phyloP scores from a whole-genome alignment of 2,113 vertebrate genomes.

The Cyprinus carpio region DNA sequence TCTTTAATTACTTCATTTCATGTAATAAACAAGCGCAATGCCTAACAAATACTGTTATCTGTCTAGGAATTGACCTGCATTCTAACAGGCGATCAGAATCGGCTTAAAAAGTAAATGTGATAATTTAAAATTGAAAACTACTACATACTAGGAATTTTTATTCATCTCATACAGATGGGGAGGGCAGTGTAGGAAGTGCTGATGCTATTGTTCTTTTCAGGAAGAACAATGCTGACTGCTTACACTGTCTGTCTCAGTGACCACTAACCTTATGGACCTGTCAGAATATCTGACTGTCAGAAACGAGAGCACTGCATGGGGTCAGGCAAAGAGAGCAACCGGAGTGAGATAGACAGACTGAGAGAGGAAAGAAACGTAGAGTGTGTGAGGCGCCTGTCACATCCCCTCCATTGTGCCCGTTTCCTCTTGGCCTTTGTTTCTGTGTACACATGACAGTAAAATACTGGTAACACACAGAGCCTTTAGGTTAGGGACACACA shows the following conservation, averaged over 20 bases:
- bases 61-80: not conserved
- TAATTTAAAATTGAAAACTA: not conserved
- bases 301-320: constrained; percentile 1
- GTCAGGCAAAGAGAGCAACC: constrained; percentile 18
- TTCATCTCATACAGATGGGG: not conserved
- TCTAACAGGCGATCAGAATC: not conserved
- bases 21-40: not conserved
- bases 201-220: constrained; percentile 22
- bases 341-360: constrained; percentile 6
- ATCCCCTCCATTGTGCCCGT: constrained; percentile 76
- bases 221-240: constrained; percentile 19
- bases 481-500: not conserved
- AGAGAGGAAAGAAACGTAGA: constrained; percentile 31
- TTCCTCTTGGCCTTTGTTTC: constrained; percentile 69
- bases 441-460: constrained; percentile 37
- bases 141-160: not conserved
- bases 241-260: constrained; percentile 22
- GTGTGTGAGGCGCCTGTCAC: constrained; percentile 56
- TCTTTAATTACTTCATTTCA: not conserved
- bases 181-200: not conserved
- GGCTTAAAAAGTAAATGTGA: not conserved
- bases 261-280: constrained; percentile 30
- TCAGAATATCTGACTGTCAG: constrained; percentile 22
- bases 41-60: not conserved
- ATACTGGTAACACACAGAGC: not conserved